Base-by-base conservation (phyloP, 2,888 invertebrate genomes). In the Nematopogon swammerdamellus region DNA sequence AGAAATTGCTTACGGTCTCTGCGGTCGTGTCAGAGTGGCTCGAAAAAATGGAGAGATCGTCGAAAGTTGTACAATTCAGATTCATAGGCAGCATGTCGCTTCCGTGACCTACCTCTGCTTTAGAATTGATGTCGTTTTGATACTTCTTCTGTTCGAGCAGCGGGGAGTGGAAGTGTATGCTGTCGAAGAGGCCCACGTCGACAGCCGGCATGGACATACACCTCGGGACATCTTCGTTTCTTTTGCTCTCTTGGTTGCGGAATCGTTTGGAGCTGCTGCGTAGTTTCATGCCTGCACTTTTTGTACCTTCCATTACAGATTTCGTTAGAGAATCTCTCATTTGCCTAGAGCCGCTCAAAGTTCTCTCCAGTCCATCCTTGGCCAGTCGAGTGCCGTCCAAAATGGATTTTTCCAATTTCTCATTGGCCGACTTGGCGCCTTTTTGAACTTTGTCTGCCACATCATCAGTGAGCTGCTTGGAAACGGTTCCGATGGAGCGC, bases 131-230 rank as follows among this genome's bases (percentile, higher is more conserved):
- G 14, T 70, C 65, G 56, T 62, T 67, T 36, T 57, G 57, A 50
- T 63, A 65, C 50, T 61, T 65, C 49, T 73, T 76, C 55, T 77
- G 80, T 57, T 73, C 72, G 42, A 72, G 59, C 47, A 85, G 64
- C 2, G 87, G 87, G 16, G 86, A 86, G 56, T 84, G 82, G 59
- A 87, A 87, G 53, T 82, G 82, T 53, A 87, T 84, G 45, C 82
- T 82, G 58, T 83, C 84, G 72, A 89, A 88, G 11, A 86, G 69
- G 60, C 80, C 76, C 5, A 82, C 74, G 58, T 83, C 81, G 42
- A 72, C 75, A 18, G 66, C 70, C 10, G 85, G 84, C 77, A 85
- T 72, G 1, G 84, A 84, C 1, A 80, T 73, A 62, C 82, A 81
- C 52, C 83, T 69, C 36, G 75, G 73, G 2, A 11, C 30, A 42